phyloP scores from a whole-genome alignment of 1,140 invertebrate species.

The Zophobas morio region DNA sequence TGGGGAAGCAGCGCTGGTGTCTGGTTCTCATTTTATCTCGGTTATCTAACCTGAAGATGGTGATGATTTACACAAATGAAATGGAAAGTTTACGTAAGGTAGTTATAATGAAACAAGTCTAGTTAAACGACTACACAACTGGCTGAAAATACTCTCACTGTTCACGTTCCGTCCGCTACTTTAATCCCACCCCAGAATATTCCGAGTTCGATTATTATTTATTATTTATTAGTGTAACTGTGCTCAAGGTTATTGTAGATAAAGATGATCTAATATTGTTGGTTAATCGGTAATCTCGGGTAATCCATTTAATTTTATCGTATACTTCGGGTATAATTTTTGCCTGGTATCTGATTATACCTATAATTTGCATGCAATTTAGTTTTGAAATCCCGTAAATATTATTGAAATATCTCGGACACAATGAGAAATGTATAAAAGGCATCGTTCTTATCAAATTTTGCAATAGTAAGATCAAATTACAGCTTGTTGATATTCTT shows the following conservation, averaged over 20 bases:
- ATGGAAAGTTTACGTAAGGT: neutral
- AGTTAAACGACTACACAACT: neutral
- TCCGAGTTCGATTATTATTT: neutral
- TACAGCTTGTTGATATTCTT: no score
- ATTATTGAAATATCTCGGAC: neutral
- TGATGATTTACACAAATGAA: neutral
- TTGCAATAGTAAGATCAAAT: no score
- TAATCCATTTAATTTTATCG: conserved; percentile 34
- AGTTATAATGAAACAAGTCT: neutral
- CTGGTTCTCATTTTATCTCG: conserved; percentile 3
- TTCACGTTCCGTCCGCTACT: conserved; percentile 5
- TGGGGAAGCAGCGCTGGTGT: neutral
- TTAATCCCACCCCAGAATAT: conserved; percentile 10
- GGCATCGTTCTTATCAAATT: no score
- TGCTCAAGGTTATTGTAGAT: conserved; percentile 9
- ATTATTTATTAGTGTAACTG: conserved; percentile 23
- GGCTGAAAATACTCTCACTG: conserved; percentile 3
- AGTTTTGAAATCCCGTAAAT: conserved; percentile 1
- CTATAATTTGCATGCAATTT: conserved; percentile 14
- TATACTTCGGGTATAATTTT: conserved; percentile 27
- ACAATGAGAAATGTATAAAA: neutral
- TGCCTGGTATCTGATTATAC: conserved; percentile 10
- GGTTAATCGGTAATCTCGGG: conserved; percentile 31
- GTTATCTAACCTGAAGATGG: neutral
- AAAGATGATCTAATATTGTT: conserved; percentile 38